Evolutionary conservation across 2,113 vertebrate genomes (phyloP).

Genomic region (Poicephalus meyeri): DNA sequence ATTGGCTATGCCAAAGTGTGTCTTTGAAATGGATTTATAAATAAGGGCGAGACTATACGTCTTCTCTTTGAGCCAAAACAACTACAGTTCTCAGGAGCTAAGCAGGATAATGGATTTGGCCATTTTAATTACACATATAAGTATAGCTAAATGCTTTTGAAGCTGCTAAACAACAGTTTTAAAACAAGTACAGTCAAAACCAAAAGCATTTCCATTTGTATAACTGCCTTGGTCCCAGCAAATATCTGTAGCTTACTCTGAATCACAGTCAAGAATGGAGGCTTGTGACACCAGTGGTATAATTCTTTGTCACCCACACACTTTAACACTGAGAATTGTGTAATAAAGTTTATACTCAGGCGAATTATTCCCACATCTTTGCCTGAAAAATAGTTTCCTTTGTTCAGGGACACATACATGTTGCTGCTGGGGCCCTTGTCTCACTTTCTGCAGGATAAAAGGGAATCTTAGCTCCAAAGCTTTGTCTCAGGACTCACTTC

Average conservation of each 20-base stretch:
- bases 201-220: not conserved
- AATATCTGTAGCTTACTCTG: not conserved
- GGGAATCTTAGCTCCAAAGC: not conserved
- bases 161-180: not conserved
- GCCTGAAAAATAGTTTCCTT: not conserved
- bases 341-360: not conserved
- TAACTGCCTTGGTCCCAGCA: not conserved
- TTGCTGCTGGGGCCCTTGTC: not conserved
- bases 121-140: not conserved
- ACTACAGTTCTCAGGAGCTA: not conserved
- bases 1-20: not conserved
- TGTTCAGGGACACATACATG: accelerated
- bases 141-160: not conserved
- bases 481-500: not conserved
- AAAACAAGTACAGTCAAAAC: not conserved
- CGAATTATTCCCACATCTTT: not conserved
- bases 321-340: not conserved
- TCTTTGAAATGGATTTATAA: not conserved
- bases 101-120: not conserved
- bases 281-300: accelerated
- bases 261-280: not conserved
- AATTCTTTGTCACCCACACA: not conserved
- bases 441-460: not conserved
- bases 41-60: accelerated
- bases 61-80: not conserved